Base-by-base conservation (phyloP, 2,888 invertebrate species). In the Acanthopleura granulata region DNA sequence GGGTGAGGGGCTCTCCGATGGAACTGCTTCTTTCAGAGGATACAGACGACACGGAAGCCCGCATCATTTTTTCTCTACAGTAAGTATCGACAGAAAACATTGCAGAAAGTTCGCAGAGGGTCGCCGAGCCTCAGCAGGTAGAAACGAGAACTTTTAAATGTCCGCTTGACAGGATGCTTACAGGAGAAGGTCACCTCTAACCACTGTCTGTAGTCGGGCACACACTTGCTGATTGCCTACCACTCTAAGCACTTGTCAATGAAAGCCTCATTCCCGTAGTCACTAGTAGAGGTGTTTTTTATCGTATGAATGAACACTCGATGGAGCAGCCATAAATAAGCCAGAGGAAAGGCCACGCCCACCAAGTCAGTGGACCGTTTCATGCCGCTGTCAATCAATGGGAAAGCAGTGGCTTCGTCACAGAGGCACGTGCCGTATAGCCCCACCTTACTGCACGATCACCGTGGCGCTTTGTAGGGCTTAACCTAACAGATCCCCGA, bases 11-110 rank as follows among this genome's bases (percentile, higher is more conserved):
- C 29, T 66, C 66, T 27, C 25, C 66, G 25, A 18, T 66, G 14
- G 25, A 22, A 66, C 66, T 66, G 66, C 66, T 66, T 25, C 29
- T 22, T 3, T 66, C 66, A 22, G 66, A 66, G 16, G 66, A 27
- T 16, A 27, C 22, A 25, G 66, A 66, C 16, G 66, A 66, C 16
- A 66, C 15, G 16, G 27, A 27, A 14, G 4, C 25, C 22, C 66
- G 22, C 16, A 66, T 6, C 22, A 22, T 22, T 66, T 66, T 66
- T 14, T 66, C 66, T 25, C 66, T 1, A 27, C 29, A 22, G 29
- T 66, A 66, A 6, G 29, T 27, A 66, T 66, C 66, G 6, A 66
- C 29, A 27, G 66, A 66, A 66, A 66, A 66, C 57, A 57, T 57
- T 57, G 40, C 40, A 40, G 40, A 40, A 40, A n/a, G 4, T 40